These are phyloP conservation scores for Ceratina australensis DNA, from an alignment of 1,140 invertebrate genomes.

Conservation along the genomic window DNA sequence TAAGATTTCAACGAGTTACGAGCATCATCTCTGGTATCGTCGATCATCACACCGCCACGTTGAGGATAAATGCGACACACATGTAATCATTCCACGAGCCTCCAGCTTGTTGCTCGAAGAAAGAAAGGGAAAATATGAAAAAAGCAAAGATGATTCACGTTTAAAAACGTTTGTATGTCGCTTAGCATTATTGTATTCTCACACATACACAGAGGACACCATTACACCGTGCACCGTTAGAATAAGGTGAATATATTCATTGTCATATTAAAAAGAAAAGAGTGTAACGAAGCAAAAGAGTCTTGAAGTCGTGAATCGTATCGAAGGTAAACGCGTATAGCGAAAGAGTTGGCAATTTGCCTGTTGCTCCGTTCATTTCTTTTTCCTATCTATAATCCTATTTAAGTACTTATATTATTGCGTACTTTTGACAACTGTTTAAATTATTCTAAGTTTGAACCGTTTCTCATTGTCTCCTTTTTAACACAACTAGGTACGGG, in stretches of 20 bases:
- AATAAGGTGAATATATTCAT: constrained; percentile 36
- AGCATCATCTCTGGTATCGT: too few relatives aligned
- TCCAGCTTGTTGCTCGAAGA: background rate
- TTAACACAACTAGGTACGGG: background rate
- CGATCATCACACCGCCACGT: constrained; percentile 3
- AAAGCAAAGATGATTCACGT: constrained; percentile 3
- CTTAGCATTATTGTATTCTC: constrained; percentile 38
- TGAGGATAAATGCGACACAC: constrained; percentile 14
- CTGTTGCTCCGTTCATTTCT: too few relatives aligned
- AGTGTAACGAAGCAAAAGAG: constrained; percentile 16
- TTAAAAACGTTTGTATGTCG: constrained; percentile 46
- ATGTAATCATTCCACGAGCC: constrained; percentile 47
- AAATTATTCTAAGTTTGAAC: constrained; percentile 31
- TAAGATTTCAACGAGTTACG: too few relatives aligned
- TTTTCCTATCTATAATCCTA: constrained; percentile 13
- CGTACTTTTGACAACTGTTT: constrained; percentile 10
- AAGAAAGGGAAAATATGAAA: background rate
- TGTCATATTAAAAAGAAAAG: constrained; percentile 9
- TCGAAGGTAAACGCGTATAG: background rate
- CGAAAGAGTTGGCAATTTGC: background rate
- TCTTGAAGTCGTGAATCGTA: too few relatives aligned
- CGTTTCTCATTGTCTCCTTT: background rate
- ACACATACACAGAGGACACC: background rate
- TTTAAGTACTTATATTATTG: constrained; percentile 17
- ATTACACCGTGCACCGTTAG: constrained; percentile 41